Conservation (phyloP, 2,888 invertebrate species). For the Yponomeuta evonymella region DNA sequence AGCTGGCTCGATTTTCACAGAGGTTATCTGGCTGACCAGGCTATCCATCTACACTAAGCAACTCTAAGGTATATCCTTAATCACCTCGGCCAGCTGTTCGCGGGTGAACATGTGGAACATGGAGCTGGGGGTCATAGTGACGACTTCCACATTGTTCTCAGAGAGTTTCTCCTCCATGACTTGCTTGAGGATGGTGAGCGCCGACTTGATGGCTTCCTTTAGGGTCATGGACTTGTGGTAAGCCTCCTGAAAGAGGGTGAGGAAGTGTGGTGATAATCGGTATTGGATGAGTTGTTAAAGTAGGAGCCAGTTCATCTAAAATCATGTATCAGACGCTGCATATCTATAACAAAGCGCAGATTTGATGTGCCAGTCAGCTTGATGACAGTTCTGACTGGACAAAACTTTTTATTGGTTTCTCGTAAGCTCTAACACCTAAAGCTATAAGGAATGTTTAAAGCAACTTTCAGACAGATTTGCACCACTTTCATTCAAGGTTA, state of each 20-base stretch:
- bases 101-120: conserved; percentile 93
- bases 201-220: conserved; percentile 92
- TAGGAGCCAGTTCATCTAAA: too few species aligned
- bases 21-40: background rate
- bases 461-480: too few species aligned
- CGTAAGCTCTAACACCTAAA: too few species aligned
- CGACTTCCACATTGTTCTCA: conserved; percentile 97
- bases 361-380: too few species aligned
- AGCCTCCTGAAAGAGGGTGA: conserved; percentile 67
- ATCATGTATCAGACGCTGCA: too few species aligned
- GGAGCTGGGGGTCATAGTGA: conserved; percentile 90
- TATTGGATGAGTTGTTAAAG: too few species aligned
- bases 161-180: conserved; percentile 99
- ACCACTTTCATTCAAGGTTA: too few species aligned
- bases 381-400: too few species aligned
- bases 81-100: conserved; percentile 93
- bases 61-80: conserved; percentile 80
- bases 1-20: background rate
- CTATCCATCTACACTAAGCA: background rate
- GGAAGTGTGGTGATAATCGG: too few species aligned
- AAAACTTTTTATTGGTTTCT: too few species aligned
- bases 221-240: conserved; percentile 93
- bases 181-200: conserved; percentile 96
- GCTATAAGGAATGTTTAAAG: too few species aligned
- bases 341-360: too few species aligned